Conservation (phyloP, 2,888 invertebrate species). For the Agonopterix alstromeriana region DNA sequence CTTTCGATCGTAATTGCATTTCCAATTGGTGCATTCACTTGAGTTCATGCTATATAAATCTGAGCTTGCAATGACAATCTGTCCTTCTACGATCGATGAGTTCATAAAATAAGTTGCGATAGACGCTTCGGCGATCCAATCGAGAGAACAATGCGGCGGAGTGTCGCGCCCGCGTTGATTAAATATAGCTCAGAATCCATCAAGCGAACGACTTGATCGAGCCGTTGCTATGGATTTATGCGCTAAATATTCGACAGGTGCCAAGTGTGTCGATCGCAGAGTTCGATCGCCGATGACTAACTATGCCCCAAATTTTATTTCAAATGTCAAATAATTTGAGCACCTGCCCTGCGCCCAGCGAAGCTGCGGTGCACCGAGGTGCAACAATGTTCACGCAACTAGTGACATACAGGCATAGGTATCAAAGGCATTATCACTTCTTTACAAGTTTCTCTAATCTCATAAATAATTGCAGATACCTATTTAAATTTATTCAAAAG, state of each 20-base stretch:
- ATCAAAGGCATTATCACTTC: no score
- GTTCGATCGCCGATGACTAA: conserved; percentile 74
- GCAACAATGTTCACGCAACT: not conserved
- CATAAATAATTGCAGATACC: no score
- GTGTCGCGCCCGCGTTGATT: conserved; percentile 62
- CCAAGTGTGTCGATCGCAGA: conserved; percentile 75
- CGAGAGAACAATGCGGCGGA: conserved; percentile 65
- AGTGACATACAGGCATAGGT: not conserved
- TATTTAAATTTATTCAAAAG: no score
- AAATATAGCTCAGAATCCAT: conserved; percentile 75
- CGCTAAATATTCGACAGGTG: conserved; percentile 76
- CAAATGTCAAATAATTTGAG: conserved; percentile 76
- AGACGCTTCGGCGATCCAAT: conserved; percentile 55
- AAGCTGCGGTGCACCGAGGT: not conserved
- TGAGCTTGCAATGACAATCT: no score
- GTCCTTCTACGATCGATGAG: no score
- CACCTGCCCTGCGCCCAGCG: conserved; percentile 44
- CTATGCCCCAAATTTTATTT: conserved; percentile 73
- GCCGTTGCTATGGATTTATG: conserved; percentile 74
- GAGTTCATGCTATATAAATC: no score
- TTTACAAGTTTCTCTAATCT: no score
- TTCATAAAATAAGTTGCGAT: conserved; percentile 52
- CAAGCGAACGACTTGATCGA: conserved; percentile 61
- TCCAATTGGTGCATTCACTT: no score
- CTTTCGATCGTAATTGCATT: not conserved